Evolutionary conservation across 2,797 vertebrate genomes (phyloP).

Genomic region (Bryconaethiops microstoma): DNA sequence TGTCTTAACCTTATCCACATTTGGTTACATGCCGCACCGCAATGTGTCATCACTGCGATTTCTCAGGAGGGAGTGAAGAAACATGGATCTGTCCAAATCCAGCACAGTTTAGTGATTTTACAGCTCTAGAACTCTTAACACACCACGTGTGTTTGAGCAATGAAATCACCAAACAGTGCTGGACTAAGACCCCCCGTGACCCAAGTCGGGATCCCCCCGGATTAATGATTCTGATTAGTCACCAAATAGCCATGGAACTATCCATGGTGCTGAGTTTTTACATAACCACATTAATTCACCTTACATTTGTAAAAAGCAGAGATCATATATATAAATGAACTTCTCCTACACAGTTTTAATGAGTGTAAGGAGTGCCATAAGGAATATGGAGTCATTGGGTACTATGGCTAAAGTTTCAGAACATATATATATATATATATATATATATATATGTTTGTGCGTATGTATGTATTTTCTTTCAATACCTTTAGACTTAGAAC

Average conservation of each 20-base stretch:
- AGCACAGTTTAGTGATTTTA: background rate
- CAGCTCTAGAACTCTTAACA: background rate
- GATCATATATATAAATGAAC: too few species aligned
- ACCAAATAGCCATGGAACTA: constrained; percentile 43
- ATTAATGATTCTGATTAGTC: background rate
- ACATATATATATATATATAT: too few species aligned
- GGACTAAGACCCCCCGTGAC: background rate
- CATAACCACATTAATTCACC: too few species aligned
- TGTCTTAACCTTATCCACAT: constrained; percentile 76
- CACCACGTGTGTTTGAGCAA: background rate
- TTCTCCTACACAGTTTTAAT: too few species aligned
- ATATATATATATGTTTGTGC: too few species aligned
- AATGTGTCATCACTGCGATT: constrained; percentile 29
- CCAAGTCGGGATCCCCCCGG: background rate
- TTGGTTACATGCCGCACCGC: constrained; percentile 66
- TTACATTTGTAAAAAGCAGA: too few species aligned
- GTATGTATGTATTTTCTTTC: too few species aligned
- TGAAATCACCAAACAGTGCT: background rate
- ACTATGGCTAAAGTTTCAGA: too few species aligned
- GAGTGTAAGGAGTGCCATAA: too few species aligned
- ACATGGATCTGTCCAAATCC: too few species aligned
- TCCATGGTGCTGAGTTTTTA: constrained; percentile 67
- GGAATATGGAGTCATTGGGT: too few species aligned
- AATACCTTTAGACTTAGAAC: too few species aligned
- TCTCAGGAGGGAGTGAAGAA: constrained; percentile 13